phyloP scores from a whole-genome alignment of 1,140 invertebrate species.

The Agraylea sexmaculata region DNA sequence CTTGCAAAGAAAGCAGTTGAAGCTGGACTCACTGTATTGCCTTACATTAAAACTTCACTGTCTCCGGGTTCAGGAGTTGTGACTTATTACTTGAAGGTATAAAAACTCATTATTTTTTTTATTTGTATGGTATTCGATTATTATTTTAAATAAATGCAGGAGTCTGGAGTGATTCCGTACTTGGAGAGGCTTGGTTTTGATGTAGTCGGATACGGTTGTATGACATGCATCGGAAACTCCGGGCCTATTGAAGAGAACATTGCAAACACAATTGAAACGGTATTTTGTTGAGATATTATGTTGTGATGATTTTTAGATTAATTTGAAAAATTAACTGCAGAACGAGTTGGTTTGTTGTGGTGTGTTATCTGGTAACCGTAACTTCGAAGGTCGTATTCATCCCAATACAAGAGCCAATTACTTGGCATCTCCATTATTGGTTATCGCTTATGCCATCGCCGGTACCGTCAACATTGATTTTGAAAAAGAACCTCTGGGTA shows the following conservation, averaged over 20 bases:
- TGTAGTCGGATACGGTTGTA: conserved; percentile 93
- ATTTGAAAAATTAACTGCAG: too few relatives aligned
- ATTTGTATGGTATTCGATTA: background rate
- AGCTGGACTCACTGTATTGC: conserved; percentile 73
- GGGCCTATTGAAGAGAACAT: conserved; percentile 88
- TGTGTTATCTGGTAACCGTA: conserved; percentile 91
- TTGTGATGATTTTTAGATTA: too few relatives aligned
- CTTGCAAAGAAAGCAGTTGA: conserved; percentile 92
- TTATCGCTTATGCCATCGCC: conserved; percentile 94
- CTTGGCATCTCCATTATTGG: conserved; percentile 85
- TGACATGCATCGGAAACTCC: conserved; percentile 98
- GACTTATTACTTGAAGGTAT: conserved; percentile 83
- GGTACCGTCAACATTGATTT: conserved; percentile 93
- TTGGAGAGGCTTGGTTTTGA: conserved; percentile 85
- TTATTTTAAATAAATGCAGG: conserved; percentile 24
- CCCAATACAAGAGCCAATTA: conserved; percentile 94
- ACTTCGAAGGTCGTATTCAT: conserved; percentile 96
- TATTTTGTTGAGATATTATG: conserved; percentile 29
- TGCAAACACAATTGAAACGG: conserved; percentile 87
- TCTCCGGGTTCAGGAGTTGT: conserved; percentile 97
- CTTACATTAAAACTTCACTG: conserved; percentile 93
- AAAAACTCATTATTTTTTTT: background rate
- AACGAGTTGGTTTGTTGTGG: conserved; percentile 90
- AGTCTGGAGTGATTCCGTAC: conserved; percentile 74
- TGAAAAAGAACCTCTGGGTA: conserved; percentile 76